Conservation (phyloP, 2,113 vertebrate species). For the Caranx ignobilis region DNA sequence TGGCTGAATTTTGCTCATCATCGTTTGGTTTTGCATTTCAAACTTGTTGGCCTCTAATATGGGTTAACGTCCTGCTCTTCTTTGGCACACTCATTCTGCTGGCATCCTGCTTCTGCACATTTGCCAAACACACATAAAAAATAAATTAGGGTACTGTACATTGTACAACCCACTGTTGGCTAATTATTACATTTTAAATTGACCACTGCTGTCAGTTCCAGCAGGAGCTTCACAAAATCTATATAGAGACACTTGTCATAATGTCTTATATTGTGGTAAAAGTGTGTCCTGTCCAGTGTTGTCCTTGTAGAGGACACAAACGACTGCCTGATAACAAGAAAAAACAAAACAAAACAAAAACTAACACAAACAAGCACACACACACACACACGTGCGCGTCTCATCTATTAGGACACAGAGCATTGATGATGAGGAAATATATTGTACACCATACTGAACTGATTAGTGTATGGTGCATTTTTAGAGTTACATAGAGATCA, state of each 20-base stretch:
- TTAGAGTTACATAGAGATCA: too few species aligned
- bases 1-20: too few species aligned
- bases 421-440: too few species aligned
- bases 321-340: too few species aligned
- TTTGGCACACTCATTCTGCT: too few species aligned
- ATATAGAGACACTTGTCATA: background rate
- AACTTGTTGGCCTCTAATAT: too few species aligned
- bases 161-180: background rate
- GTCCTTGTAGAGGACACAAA: background rate
- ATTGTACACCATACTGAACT: too few species aligned
- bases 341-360: background rate
- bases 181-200: conserved; percentile 9
- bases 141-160: conserved; percentile 1
- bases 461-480: too few species aligned
- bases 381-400: background rate
- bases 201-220: conserved; percentile 3
- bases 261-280: background rate
- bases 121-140: conserved; percentile 5
- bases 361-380: background rate
- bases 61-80: too few species aligned
- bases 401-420: too few species aligned
- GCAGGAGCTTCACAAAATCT: background rate
- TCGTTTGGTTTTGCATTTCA: too few species aligned
- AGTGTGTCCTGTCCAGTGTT: conserved; percentile 20
- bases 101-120: background rate